Evolutionary conservation across 2,888 invertebrate species (phyloP).

Genomic region (Maniola hyperantus): DNA sequence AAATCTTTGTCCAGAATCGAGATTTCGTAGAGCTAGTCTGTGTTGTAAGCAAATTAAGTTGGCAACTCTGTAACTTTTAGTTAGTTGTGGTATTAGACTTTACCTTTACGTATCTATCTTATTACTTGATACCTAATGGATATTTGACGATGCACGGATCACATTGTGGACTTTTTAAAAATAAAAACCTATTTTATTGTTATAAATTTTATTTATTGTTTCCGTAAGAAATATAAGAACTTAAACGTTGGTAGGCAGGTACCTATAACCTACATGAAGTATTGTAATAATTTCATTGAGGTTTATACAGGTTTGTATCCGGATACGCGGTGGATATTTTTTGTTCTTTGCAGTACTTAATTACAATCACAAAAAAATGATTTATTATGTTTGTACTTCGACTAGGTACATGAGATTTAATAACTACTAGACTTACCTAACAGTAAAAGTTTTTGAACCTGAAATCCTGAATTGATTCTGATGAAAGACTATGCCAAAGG

Average conservation of each 20-base stretch:
- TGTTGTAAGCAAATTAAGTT: no score
- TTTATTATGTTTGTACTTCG: neutral
- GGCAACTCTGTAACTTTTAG: no score
- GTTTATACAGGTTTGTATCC: constrained; percentile 10
- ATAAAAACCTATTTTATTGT: neutral
- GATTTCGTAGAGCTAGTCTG: no score
- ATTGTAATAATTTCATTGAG: neutral
- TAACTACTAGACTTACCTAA: neutral
- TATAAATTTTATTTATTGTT: constrained; percentile 6
- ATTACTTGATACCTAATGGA: no score
- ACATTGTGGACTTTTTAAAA: neutral
- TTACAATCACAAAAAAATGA: neutral
- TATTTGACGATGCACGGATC: neutral
- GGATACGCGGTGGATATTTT: constrained; percentile 3
- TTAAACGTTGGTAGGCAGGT: neutral
- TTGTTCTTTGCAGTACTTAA: constrained; percentile 14
- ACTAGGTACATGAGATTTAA: neutral
- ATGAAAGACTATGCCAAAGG: neutral
- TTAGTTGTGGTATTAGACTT: no score
- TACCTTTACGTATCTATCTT: no score
- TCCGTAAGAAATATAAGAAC: neutral
- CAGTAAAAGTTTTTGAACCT: neutral
- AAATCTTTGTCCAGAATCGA: no score
- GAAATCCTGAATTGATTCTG: neutral
- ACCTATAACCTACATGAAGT: neutral